Evolutionary conservation across 2,113 vertebrate genomes (phyloP).

Genomic region (Chionomys nivalis): DNA sequence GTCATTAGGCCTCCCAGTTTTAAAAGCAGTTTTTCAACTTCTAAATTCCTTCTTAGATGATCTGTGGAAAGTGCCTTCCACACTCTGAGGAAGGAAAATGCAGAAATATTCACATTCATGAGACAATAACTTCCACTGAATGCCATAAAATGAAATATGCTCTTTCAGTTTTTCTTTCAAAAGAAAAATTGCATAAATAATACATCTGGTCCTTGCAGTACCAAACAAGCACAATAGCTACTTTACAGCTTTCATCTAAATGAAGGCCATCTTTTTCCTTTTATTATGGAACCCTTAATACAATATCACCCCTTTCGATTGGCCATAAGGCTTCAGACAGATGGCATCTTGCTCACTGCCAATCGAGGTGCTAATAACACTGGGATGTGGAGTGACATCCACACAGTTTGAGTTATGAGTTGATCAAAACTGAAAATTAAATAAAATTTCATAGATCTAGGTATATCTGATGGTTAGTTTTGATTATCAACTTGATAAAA

Average conservation of each 20-base stretch:
- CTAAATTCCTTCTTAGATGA: slow-evolving; percentile 84
- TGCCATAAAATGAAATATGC: slow-evolving; percentile 88
- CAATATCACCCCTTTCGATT: slow-evolving; percentile 86
- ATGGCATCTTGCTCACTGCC: slow-evolving; percentile 80
- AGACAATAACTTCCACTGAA: slow-evolving; percentile 88
- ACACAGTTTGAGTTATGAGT: background rate
- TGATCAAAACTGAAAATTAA: slow-evolving; percentile 15
- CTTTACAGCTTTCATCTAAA: slow-evolving; percentile 88
- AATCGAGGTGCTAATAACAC: slow-evolving; percentile 58
- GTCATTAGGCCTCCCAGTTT: slow-evolving; percentile 83
- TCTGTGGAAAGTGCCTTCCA: slow-evolving; percentile 83
- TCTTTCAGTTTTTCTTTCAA: slow-evolving; percentile 88
- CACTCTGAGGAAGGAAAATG: slow-evolving; percentile 84
- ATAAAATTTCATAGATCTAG: background rate
- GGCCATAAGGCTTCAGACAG: slow-evolving; percentile 81
- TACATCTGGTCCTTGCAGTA: slow-evolving; percentile 88
- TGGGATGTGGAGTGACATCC: slow-evolving; percentile 60
- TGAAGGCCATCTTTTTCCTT: slow-evolving; percentile 89
- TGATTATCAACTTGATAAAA: background rate
- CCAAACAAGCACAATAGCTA: slow-evolving; percentile 90
- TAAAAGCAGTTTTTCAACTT: slow-evolving; percentile 87
- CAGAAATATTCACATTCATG: slow-evolving; percentile 88
- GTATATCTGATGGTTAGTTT: background rate
- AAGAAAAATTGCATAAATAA: slow-evolving; percentile 92
- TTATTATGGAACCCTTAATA: slow-evolving; percentile 88